These are phyloP conservation scores for Ennomos fuscantarius DNA, from an alignment of 2,888 invertebrate species.

Conservation along the genomic window DNA sequence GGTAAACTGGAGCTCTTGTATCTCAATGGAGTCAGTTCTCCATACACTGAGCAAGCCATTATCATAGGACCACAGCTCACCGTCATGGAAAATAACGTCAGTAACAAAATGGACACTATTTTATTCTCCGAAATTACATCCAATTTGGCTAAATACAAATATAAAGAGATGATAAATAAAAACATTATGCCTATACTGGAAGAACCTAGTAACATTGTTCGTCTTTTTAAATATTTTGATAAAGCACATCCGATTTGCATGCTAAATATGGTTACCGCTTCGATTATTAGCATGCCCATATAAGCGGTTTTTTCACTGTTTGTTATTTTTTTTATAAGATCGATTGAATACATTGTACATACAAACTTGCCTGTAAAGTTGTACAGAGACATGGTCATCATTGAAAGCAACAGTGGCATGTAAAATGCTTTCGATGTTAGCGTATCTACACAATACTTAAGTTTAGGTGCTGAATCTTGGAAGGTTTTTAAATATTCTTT, in stretches of 20 bases:
- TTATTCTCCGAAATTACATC: constrained; percentile 44
- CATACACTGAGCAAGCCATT: constrained; percentile 47
- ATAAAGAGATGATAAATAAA: constrained; percentile 49
- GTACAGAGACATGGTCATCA: constrained; percentile 35
- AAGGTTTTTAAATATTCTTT: constrained; percentile 34
- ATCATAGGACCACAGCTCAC: constrained; percentile 56
- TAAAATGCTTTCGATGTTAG: constrained; percentile 40
- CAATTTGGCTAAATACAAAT: constrained; percentile 50
- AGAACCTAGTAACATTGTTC: constrained; percentile 45
- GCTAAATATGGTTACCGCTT: constrained; percentile 51
- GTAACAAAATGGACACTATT: constrained; percentile 44
- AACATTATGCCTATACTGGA: constrained; percentile 48
- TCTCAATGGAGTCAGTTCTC: constrained; percentile 50
- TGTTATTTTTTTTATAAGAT: constrained; percentile 42
- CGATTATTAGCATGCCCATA: constrained; percentile 54
- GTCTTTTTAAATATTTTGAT: constrained; percentile 44
- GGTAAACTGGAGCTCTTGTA: constrained; percentile 46
- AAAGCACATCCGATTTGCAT: constrained; percentile 46
- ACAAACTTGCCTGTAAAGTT: constrained; percentile 26
- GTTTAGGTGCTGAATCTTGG: constrained; percentile 1
- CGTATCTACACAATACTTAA: constrained; percentile 20
- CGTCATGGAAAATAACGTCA: constrained; percentile 49
- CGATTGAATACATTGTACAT: constrained; percentile 31
- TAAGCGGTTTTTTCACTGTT: constrained; percentile 42
- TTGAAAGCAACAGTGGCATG: constrained; percentile 36